Percentiles rank a stretch among this genome's conserved stretches.
Conservation (phyloP, 2,113 vertebrate species). For the Corapipo altera region DNA sequence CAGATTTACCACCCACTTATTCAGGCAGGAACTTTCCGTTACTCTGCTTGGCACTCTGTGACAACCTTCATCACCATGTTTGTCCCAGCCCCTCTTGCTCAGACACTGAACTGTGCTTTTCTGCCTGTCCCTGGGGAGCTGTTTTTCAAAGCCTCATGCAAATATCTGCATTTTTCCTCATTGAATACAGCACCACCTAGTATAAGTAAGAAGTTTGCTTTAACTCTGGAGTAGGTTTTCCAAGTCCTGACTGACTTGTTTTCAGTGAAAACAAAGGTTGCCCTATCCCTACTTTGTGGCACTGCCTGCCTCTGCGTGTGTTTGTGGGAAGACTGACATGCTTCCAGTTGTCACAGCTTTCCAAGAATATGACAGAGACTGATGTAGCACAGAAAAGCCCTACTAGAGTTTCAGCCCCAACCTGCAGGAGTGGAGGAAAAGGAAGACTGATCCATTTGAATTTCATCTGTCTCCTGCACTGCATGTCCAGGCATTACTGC, state of each 20-base stretch:
- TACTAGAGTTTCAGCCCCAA: neutral
- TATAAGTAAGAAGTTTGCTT: neutral
- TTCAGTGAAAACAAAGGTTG: neutral
- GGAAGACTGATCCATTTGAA: neutral
- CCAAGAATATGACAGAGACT: neutral
- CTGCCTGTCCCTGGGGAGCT: neutral
- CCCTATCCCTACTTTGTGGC: neutral
- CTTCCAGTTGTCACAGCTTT: neutral
- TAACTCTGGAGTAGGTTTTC: neutral
- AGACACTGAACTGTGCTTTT: fast-evolving
- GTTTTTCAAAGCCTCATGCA: neutral
- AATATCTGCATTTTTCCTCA: neutral
- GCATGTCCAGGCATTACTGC: neutral
- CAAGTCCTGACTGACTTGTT: neutral
- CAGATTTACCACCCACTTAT: fast-evolving
- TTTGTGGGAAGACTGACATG: neutral
- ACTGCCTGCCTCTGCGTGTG: neutral
- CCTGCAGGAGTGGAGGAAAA: neutral
- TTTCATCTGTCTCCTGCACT: neutral
- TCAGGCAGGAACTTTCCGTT: neutral
- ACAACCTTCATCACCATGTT: fast-evolving
- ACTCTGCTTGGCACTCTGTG: fast-evolving
- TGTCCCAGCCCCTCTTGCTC: fast-evolving
- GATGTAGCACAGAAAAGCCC: neutral
- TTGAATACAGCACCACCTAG: neutral